Base-by-base conservation (phyloP, 2,113 vertebrate genomes). In the Eptatretus burgeri region DNA sequence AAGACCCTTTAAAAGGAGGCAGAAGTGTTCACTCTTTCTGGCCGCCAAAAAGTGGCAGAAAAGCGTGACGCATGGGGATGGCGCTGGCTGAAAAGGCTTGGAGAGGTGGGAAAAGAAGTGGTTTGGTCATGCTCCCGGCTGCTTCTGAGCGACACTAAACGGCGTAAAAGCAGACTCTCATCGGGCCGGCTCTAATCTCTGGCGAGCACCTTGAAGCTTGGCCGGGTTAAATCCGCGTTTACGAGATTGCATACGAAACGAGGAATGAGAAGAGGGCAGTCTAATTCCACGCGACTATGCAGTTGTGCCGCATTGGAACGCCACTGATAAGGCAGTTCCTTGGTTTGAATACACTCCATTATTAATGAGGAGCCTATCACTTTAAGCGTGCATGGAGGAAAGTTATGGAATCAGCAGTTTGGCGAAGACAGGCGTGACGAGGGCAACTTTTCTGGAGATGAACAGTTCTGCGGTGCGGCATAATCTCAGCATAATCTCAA, bases 341-440 rank as follows among this genome's bases (percentile, higher is more conserved):
- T 20, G 20, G 56, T 60, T 60, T 60, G 56, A 60, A 60, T 60
- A 60, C 56, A 20, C 56, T 60, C 20, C 56, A 60, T 60, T 17
- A 60, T 60, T 60, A 60, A 60, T 60, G 56, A 60, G 56, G n/a
- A 60, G 56, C 56, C 56, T 60, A 60, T 60, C 56, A 20, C 56
- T 60, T 60, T 60, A 60, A 60, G n/a, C 56, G 56, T 20, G 56
- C 56, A 17, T 20, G n/a, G 56, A 20, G 56, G 20, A 60, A 60
- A 60, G 56, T 60, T 60, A 60, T 60, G 56, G 56, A 60, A 60
- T 60, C 56, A 60, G 56, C 56, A 60, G n/a, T 60, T 60, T 60
- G 56, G n/a, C n/a, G n/a, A 60, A 17, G 56, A 17, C 56, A 60
- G 56, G 56, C 20, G 56, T 60, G 12, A 60, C 27, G 27, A 41